These are phyloP conservation scores for Leptinotarsa rubiginosa DNA, from an alignment of 2,888 invertebrate genomes.

Conservation along the genomic window DNA sequence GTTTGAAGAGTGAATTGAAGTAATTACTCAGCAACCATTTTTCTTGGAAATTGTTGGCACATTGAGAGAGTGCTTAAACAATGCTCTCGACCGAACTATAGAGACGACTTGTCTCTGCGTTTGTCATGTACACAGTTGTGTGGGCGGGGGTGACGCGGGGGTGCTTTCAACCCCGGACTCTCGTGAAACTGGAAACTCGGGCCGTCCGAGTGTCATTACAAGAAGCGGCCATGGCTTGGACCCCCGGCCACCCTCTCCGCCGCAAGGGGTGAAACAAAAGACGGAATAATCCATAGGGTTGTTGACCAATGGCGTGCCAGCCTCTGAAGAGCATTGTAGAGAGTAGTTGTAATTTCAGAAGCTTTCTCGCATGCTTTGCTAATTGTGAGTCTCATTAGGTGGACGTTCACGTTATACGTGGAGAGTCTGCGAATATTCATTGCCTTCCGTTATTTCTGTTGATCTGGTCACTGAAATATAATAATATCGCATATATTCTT, in stretches of 20 bases:
- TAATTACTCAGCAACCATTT: conserved; percentile 22
- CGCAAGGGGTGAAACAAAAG: conserved; percentile 66
- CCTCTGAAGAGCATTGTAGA: conserved; percentile 38
- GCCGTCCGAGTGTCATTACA: conserved; percentile 66
- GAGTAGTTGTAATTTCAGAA: conserved; percentile 43
- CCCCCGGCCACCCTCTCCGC: conserved; percentile 54
- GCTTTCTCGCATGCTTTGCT: conserved; percentile 44
- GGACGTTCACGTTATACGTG: conserved; percentile 6
- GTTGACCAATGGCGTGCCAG: conserved; percentile 65
- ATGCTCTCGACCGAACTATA: conserved; percentile 48
- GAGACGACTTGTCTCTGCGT: conserved; percentile 54
- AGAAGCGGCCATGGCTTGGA: conserved; percentile 65
- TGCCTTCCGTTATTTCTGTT: background rate
- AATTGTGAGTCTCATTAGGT: conserved; percentile 42
- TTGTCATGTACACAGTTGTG: conserved; percentile 52
- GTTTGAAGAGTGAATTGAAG: conserved; percentile 6
- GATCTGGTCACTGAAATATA: background rate
- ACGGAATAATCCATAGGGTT: conserved; percentile 67
- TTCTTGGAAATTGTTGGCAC: conserved; percentile 37
- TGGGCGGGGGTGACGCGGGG: conserved; percentile 36
- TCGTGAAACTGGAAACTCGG: conserved; percentile 61
- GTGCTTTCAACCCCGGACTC: conserved; percentile 48
- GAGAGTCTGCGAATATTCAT: background rate
- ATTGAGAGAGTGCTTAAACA: conserved; percentile 49
- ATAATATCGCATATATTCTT: no score